phyloP scores from a whole-genome alignment of 1,140 invertebrate species.

The Bombus fervidus region DNA sequence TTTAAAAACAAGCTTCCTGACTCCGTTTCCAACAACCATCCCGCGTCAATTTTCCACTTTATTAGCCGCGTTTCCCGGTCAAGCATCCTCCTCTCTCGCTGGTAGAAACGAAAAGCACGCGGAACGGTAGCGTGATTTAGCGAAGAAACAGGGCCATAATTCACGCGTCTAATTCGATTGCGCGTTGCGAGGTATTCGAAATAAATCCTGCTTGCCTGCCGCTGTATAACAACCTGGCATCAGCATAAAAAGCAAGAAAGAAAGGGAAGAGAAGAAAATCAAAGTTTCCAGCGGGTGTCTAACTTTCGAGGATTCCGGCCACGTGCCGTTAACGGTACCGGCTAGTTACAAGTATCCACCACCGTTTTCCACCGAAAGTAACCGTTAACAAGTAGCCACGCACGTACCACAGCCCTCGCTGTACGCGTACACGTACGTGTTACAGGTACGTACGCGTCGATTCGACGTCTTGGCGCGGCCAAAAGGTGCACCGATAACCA shows the following conservation, averaged over 20 bases:
- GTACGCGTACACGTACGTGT: no score
- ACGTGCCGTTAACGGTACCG: conserved; percentile 36
- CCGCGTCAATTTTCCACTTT: background rate
- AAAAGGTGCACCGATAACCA: background rate
- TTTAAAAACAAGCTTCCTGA: background rate
- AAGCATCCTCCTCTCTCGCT: no score
- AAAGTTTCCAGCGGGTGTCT: background rate
- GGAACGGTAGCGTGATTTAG: background rate
- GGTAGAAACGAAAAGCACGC: background rate
- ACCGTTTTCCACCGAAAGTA: background rate
- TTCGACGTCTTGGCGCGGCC: fast-evolving
- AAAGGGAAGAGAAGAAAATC: background rate
- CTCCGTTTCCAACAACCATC: background rate
- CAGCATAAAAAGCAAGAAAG: background rate
- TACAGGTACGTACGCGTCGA: no score
- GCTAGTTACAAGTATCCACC: background rate
- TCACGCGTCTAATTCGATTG: background rate
- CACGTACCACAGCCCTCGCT: no score
- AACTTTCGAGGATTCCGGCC: conserved; percentile 19
- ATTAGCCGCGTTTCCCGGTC: background rate
- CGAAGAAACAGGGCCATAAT: background rate
- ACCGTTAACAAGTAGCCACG: background rate
- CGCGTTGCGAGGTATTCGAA: background rate
- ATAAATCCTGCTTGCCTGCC: background rate
- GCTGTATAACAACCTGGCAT: background rate